These are phyloP conservation scores for Hypomesus transpacificus DNA, from an alignment of 2,113 vertebrate genomes.

Conservation along the genomic window DNA sequence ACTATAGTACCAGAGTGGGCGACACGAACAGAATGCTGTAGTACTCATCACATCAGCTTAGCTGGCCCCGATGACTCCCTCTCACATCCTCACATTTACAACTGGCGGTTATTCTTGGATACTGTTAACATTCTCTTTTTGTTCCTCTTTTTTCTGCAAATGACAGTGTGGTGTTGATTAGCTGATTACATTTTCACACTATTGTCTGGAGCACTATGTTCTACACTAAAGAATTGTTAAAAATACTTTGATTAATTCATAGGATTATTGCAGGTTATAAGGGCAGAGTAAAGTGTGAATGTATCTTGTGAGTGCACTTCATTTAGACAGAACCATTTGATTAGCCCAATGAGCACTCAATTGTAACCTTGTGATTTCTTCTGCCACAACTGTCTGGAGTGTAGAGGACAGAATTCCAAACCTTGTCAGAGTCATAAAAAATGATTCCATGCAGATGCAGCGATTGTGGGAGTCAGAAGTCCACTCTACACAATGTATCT, in stretches of 20 bases:
- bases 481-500: conserved; percentile 46
- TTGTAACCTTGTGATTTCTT: background rate
- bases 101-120: no score
- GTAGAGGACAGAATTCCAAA: no score
- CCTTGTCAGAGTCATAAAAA: no score
- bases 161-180: no score
- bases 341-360: background rate
- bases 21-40: conserved; percentile 16
- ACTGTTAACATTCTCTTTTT: background rate
- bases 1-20: conserved; percentile 11
- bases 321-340: background rate
- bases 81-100: background rate
- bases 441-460: conserved; percentile 29
- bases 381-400: background rate
- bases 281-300: background rate
- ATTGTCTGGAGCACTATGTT: no score
- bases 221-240: background rate
- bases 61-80: background rate
- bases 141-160: background rate
- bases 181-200: no score
- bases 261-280: background rate
- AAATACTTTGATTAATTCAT: background rate
- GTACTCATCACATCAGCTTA: background rate
- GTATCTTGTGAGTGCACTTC: background rate
- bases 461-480: conserved; percentile 51